Percentiles rank a stretch among this genome's conserved stretches.
phyloP scores from a whole-genome alignment of 2,797 vertebrate species.

The Falco cherrug region DNA sequence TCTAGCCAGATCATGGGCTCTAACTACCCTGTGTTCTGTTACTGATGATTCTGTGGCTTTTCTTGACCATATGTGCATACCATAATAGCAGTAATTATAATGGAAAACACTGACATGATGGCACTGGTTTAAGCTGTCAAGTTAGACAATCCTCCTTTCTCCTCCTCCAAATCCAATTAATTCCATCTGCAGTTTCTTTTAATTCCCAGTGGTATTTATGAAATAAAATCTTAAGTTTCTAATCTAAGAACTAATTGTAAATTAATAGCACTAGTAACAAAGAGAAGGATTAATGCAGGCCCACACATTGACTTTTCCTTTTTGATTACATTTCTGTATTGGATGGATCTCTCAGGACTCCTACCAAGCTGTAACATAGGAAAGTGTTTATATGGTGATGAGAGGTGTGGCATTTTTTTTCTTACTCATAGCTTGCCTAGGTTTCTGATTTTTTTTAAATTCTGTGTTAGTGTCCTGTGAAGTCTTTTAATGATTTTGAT shows the following conservation, averaged over 20 bases:
- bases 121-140: conserved; percentile 12
- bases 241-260: conserved; percentile 50
- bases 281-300: conserved; percentile 45
- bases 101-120: neutral
- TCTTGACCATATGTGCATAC: neutral
- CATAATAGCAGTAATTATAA: neutral
- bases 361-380: neutral
- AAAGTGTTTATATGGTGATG: neutral
- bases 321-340: conserved; percentile 40
- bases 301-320: conserved; percentile 32
- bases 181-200: conserved; percentile 37
- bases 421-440: neutral
- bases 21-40: neutral
- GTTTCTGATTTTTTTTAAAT: neutral
- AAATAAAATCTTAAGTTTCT: conserved; percentile 48
- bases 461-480: neutral
- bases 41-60: neutral
- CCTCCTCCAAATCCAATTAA: conserved; percentile 38
- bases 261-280: conserved; percentile 27
- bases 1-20: neutral
- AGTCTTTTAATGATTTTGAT: neutral
- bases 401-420: neutral
- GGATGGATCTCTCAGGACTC: conserved; percentile 33
- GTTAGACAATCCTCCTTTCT: conserved; percentile 6
- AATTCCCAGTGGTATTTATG: conserved; percentile 38